Conservation (phyloP, 2,797 vertebrate species). For the Microctenopoma stevenorrisi region DNA sequence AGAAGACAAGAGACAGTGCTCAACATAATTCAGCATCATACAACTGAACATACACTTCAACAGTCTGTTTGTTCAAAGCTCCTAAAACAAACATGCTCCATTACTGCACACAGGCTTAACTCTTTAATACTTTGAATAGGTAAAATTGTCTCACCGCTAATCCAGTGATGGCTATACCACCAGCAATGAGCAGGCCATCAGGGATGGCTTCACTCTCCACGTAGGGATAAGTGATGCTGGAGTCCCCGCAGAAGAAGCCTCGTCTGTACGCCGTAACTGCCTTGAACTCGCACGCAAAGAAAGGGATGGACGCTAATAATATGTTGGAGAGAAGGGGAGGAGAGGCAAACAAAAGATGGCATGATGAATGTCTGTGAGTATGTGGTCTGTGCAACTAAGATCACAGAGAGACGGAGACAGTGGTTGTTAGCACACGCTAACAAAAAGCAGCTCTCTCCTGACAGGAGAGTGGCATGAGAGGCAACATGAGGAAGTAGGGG, state of each 20-base stretch:
- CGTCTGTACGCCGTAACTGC: slow-evolving; percentile 78
- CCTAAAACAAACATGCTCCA: slow-evolving; percentile 3
- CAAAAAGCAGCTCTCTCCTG: slow-evolving; percentile 44
- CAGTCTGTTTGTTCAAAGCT: slow-evolving; percentile 6
- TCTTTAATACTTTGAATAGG: neutral
- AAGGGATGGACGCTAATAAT: slow-evolving; percentile 85
- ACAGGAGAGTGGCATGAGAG: slow-evolving; percentile 28
- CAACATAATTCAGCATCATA: neutral
- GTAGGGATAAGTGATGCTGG: slow-evolving; percentile 83
- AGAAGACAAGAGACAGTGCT: slow-evolving; percentile 25
- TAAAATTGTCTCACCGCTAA: slow-evolving; percentile 72
- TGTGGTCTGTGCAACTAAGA: slow-evolving; percentile 38
- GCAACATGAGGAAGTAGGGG: slow-evolving; percentile 37
- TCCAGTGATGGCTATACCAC: slow-evolving; percentile 83
- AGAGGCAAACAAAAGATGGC: slow-evolving; percentile 48
- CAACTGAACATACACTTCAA: neutral
- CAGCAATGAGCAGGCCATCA: slow-evolving; percentile 79
- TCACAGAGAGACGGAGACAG: slow-evolving; percentile 27
- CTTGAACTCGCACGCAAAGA: slow-evolving; percentile 84
- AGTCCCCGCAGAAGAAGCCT: slow-evolving; percentile 87
- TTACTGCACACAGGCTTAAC: neutral
- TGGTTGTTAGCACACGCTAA: slow-evolving; percentile 5
- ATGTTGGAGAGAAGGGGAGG: slow-evolving; percentile 18
- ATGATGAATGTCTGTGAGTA: slow-evolving; percentile 57
- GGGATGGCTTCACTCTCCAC: slow-evolving; percentile 75